These are phyloP conservation scores for Atrichornis clamosus DNA, from an alignment of 2,113 vertebrate genomes.

Conservation along the genomic window DNA sequence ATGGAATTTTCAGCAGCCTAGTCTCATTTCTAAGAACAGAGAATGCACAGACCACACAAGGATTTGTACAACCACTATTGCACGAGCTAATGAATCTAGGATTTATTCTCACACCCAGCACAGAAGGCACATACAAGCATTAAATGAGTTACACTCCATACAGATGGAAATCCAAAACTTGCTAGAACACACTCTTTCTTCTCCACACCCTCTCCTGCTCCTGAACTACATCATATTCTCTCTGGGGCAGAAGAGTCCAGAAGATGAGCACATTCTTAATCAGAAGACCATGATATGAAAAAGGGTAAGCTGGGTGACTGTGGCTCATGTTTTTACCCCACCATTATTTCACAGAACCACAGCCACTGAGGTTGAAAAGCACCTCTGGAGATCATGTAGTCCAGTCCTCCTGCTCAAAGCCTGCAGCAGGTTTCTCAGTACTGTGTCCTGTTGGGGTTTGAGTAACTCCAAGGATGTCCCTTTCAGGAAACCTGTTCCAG, in stretches of 20 bases:
- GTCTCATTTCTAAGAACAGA: background rate
- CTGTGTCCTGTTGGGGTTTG: background rate
- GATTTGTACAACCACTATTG: background rate
- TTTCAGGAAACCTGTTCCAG: background rate
- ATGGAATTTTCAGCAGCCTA: background rate
- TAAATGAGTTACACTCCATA: background rate
- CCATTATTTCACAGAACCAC: background rate
- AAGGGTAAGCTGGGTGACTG: background rate
- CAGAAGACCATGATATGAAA: background rate
- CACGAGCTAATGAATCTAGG: background rate
- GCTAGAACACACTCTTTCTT: fast-evolving
- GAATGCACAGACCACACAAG: background rate
- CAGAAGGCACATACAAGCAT: background rate
- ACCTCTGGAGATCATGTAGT: background rate
- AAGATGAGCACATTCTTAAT: background rate
- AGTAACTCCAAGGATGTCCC: background rate
- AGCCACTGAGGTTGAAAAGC: background rate
- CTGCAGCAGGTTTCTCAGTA: background rate
- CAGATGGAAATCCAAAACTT: background rate
- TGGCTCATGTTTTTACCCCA: background rate
- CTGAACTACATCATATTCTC: background rate
- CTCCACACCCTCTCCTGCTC: background rate
- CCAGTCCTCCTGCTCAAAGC: background rate
- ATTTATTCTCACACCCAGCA: background rate
- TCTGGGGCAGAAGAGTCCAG: background rate